Conservation (phyloP, 2,888 invertebrate genomes). For the Zeuzera pyrina region DNA sequence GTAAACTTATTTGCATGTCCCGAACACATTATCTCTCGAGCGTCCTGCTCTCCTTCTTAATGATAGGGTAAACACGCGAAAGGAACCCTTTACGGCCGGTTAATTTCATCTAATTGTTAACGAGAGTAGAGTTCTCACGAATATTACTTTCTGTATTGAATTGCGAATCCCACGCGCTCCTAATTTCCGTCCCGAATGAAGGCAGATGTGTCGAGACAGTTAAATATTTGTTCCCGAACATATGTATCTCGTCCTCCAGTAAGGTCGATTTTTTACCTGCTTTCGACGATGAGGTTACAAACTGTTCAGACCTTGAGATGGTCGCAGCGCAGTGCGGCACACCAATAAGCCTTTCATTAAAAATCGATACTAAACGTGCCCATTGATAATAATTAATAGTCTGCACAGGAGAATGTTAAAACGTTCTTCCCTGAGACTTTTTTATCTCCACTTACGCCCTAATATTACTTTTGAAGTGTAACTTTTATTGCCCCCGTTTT, state of each 20-base stretch:
- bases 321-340: slow-evolving; percentile 53
- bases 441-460: slow-evolving; percentile 41
- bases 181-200: slow-evolving; percentile 45
- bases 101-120: slow-evolving; percentile 64
- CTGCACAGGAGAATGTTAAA: slow-evolving; percentile 26
- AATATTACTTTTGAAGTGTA: slow-evolving; percentile 53
- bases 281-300: slow-evolving; percentile 25
- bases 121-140: slow-evolving; percentile 63
- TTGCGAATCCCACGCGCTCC: slow-evolving; percentile 61
- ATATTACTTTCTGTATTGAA: slow-evolving; percentile 53
- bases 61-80: slow-evolving; percentile 60
- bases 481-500: slow-evolving; percentile 64
- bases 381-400: slow-evolving; percentile 61
- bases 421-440: slow-evolving; percentile 36
- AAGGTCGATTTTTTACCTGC: slow-evolving; percentile 40
- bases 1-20: slow-evolving; percentile 67
- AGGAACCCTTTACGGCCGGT: slow-evolving; percentile 52
- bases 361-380: slow-evolving; percentile 54
- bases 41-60: slow-evolving; percentile 45
- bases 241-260: slow-evolving; percentile 32
- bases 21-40: slow-evolving; percentile 51
- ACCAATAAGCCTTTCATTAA: slow-evolving; percentile 36
- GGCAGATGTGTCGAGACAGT: slow-evolving; percentile 43
- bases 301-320: slow-evolving; percentile 24
- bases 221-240: slow-evolving; percentile 45